These are phyloP conservation scores for Parapsyche elsis DNA, from an alignment of 1,140 invertebrate species.

Conservation along the genomic window DNA sequence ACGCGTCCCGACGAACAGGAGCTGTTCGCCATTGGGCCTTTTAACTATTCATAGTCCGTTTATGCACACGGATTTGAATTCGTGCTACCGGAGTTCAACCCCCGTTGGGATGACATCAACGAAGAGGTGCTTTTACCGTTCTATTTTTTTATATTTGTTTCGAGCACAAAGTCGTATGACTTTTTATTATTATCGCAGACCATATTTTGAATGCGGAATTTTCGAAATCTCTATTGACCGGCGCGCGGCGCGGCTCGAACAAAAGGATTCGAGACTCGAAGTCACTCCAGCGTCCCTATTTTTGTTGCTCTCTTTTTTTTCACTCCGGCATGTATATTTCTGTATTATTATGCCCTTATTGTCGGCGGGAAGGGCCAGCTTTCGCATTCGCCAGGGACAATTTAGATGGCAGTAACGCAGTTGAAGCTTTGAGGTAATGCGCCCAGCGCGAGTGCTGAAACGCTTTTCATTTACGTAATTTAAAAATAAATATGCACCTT, in stretches of 20 bases:
- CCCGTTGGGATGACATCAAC: neutral
- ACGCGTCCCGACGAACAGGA: neutral
- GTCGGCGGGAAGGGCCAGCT: neutral
- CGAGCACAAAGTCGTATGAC: neutral
- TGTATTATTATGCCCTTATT: conserved; percentile 2
- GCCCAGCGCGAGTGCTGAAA: conserved; percentile 2
- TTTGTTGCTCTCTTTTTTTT: neutral
- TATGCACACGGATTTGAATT: neutral
- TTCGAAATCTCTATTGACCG: neutral
- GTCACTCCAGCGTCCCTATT: neutral
- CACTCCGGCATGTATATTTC: neutral
- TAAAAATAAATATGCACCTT: conserved; percentile 55
- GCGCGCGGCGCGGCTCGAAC: neutral
- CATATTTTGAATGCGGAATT: conserved; percentile 24
- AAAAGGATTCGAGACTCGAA: neutral
- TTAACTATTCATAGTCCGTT: conserved; percentile 22
- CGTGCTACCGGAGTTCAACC: neutral
- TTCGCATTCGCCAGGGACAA: neutral
- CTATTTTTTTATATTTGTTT: neutral
- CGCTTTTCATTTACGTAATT: conserved; percentile 53
- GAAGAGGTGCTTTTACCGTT: neutral
- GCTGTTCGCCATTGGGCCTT: neutral
- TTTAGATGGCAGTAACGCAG: neutral
- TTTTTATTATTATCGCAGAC: conserved; percentile 19
- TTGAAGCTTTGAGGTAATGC: neutral